A percentile compares a stretch with the other conserved stretches of the same genome.
Evolutionary conservation across 35 echinoderm and acorn worm genomes (phyloP).

Genomic region (Ophiothrix spiculata): DNA sequence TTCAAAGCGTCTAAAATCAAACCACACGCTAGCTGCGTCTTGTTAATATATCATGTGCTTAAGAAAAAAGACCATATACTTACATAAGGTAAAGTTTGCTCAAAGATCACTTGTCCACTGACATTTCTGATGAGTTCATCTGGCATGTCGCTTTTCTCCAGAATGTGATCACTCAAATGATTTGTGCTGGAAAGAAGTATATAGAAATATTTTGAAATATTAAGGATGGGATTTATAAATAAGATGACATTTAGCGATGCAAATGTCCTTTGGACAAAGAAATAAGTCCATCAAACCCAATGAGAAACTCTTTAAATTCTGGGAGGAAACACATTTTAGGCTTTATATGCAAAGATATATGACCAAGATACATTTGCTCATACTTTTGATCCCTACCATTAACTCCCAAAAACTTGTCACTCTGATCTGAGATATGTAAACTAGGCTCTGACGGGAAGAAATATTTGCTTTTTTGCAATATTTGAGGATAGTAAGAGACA

Average conservation of each 20-base stretch:
- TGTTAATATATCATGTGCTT: no score
- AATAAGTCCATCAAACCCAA: neutral
- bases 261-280: neutral
- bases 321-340: neutral
- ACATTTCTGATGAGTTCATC: slow-evolving; percentile 69
- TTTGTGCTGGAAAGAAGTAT: slow-evolving; percentile 25
- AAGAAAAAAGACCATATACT: slow-evolving; percentile 36
- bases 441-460: no score
- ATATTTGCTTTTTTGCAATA: no score
- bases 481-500: no score
- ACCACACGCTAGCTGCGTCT: no score
- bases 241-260: neutral
- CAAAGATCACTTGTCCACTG: slow-evolving; percentile 51
- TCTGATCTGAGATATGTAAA: no score
- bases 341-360: neutral
- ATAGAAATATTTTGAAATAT: neutral
- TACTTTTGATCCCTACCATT: no score
- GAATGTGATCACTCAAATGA: slow-evolving; percentile 42
- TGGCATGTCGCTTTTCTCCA: slow-evolving; percentile 49
- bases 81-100: slow-evolving; percentile 58
- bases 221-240: neutral
- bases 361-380: no score
- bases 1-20: no score
- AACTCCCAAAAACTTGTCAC: no score
- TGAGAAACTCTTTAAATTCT: neutral